Conservation (phyloP, 2,113 vertebrate species). For the Marmota monax region DNA sequence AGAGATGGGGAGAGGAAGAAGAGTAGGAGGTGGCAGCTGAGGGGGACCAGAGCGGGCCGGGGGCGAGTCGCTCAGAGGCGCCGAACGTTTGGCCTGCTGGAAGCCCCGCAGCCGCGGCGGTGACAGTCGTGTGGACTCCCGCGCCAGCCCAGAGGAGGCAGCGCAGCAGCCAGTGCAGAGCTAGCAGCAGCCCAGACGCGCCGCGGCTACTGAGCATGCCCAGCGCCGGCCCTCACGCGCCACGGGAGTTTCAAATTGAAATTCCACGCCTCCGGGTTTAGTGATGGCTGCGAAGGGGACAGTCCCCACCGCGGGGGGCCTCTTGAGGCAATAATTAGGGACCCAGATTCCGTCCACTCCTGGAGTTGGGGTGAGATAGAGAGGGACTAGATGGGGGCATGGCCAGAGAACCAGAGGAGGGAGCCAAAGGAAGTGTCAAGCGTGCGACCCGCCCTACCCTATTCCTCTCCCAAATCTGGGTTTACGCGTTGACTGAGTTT, state of each 20-base stretch:
- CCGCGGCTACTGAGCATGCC: slow-evolving; percentile 82
- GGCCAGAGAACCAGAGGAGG: not conserved
- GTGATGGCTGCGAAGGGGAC: not conserved
- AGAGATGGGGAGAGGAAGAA: not conserved
- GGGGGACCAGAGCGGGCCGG: not conserved
- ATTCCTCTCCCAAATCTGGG: not conserved
- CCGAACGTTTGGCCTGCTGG: slow-evolving; percentile 36
- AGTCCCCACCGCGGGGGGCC: not conserved
- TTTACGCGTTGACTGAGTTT: not conserved
- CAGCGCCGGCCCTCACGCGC: slow-evolving; percentile 41
- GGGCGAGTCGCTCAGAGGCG: not conserved
- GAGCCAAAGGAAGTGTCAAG: not conserved
- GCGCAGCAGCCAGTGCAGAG: not conserved
- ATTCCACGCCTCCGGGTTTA: slow-evolving; percentile 79
- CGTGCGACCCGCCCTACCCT: not conserved
- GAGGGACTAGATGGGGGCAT: not conserved
- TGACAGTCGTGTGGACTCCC: not conserved
- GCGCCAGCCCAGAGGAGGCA: not conserved
- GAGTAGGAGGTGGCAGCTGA: not conserved
- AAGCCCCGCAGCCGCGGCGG: slow-evolving; percentile 4
- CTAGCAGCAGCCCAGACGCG: slow-evolving; percentile 19
- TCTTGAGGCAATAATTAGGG: accelerated
- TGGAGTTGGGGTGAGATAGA: too few species aligned
- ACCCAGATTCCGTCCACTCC: not conserved
- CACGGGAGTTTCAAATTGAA: slow-evolving; percentile 49